A percentile compares a stretch with the other conserved stretches of the same genome.
Evolutionary conservation across 2,113 vertebrate genomes (phyloP).

Genomic region (Rhinopomastus cyanomelas): DNA sequence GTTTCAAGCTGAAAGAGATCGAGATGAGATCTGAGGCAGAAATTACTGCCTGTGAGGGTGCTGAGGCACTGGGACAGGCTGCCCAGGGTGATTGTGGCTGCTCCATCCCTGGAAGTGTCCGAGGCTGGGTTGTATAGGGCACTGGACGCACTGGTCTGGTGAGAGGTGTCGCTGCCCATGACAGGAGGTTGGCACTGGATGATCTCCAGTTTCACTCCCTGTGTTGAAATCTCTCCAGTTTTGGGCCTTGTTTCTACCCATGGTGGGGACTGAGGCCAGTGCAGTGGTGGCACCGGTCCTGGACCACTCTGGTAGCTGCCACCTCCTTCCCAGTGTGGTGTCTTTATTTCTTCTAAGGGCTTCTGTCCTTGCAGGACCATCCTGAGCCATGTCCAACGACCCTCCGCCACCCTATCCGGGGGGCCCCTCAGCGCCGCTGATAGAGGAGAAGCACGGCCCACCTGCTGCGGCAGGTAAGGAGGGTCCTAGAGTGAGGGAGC

Average conservation of each 20-base stretch:
- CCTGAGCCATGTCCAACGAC: slow-evolving; percentile 86
- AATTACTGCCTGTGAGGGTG: too few species aligned
- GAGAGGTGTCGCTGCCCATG: too few species aligned
- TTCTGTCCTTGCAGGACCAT: slow-evolving; percentile 37
- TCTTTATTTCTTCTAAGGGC: too few species aligned
- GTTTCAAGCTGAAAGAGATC: too few species aligned
- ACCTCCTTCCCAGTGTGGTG: not conserved
- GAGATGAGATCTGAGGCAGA: too few species aligned
- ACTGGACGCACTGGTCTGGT: too few species aligned
- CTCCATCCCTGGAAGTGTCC: too few species aligned
- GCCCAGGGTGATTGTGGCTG: too few species aligned
- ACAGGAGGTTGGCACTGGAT: too few species aligned
- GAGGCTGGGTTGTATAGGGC: too few species aligned
- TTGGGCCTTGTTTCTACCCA: not conserved
- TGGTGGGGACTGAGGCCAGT: not conserved
- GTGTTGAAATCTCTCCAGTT: not conserved
- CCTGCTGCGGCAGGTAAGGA: slow-evolving; percentile 77
- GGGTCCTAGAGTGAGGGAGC: not conserved
- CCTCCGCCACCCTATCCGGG: slow-evolving; percentile 95
- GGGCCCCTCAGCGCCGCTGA: slow-evolving; percentile 86
- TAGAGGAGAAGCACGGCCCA: slow-evolving; percentile 90
- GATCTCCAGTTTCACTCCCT: not conserved
- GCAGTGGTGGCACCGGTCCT: not conserved
- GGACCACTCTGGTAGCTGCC: fast-evolving
- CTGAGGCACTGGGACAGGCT: too few species aligned